Conservation (phyloP, 2,797 vertebrate species). For the Ibycter americanus region DNA sequence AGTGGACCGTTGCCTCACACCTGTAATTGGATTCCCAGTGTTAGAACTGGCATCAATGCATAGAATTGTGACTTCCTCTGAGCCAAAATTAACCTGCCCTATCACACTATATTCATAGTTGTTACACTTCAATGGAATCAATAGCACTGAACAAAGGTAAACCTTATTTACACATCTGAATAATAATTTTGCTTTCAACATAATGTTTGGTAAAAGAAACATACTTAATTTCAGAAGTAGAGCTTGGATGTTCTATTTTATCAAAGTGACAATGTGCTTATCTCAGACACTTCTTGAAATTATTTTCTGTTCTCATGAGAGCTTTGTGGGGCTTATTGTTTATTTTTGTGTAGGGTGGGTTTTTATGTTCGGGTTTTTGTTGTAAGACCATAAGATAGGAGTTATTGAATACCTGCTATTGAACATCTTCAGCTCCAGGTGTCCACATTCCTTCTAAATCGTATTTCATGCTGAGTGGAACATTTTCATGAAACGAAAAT, state of each 20-base stretch:
- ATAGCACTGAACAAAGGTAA: not conserved
- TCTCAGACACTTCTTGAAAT: not conserved
- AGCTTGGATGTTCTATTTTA: not conserved
- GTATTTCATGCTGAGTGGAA: not conserved
- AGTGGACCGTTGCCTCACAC: not conserved
- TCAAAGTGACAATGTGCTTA: not conserved
- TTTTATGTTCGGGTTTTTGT: not conserved
- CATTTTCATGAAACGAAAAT: not conserved
- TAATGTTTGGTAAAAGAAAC: not conserved
- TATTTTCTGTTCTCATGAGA: not conserved
- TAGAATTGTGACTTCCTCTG: not conserved
- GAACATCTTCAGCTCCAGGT: not conserved
- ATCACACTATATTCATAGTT: not conserved
- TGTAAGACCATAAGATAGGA: not conserved
- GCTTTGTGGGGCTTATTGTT: not conserved
- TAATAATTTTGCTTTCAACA: not conserved
- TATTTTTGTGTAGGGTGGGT: not conserved
- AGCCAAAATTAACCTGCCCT: not conserved
- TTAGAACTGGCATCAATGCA: not conserved
- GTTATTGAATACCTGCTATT: not conserved
- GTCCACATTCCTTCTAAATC: not conserved
- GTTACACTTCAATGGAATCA: not conserved
- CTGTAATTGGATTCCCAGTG: not conserved
- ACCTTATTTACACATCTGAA: not conserved
- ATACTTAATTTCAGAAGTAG: not conserved